These are phyloP conservation scores for Saccostrea echinata DNA, from an alignment of 1,140 invertebrate species.

Conservation along the genomic window DNA sequence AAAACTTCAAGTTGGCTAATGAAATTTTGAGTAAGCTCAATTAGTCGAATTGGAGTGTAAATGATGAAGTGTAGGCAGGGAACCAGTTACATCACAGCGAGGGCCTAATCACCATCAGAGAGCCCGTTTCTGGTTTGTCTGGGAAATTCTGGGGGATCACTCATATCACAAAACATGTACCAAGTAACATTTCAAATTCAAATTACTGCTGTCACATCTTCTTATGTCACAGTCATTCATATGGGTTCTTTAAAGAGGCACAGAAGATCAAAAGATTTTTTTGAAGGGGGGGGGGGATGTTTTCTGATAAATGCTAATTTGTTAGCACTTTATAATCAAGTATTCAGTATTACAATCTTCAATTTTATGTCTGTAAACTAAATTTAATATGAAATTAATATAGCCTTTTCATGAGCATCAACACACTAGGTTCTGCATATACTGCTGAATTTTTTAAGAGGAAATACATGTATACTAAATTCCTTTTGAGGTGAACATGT, in stretches of 20 bases:
- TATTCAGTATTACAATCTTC: too few species aligned
- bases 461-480: too few species aligned
- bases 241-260: not conserved
- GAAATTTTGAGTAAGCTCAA: constrained; percentile 25
- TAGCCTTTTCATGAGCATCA: too few species aligned
- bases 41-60: constrained; percentile 2
- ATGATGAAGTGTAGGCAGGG: not conserved
- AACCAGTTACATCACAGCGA: not conserved
- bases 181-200: not conserved
- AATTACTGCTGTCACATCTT: not conserved
- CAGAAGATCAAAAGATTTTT: not conserved
- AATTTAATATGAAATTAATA: too few species aligned
- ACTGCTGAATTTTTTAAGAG: too few species aligned
- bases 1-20: constrained; percentile 27
- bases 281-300: too few species aligned
- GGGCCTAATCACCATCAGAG: constrained; percentile 1
- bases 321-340: too few species aligned
- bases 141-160: not conserved
- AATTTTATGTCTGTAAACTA: too few species aligned
- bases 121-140: not conserved
- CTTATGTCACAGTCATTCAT: not conserved
- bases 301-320: too few species aligned
- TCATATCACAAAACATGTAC: not conserved
- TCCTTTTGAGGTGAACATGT: too few species aligned
- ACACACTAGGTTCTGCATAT: too few species aligned